Conservation (phyloP, 1,140 invertebrate species). For the Drosophila quadrilineata region DNA sequence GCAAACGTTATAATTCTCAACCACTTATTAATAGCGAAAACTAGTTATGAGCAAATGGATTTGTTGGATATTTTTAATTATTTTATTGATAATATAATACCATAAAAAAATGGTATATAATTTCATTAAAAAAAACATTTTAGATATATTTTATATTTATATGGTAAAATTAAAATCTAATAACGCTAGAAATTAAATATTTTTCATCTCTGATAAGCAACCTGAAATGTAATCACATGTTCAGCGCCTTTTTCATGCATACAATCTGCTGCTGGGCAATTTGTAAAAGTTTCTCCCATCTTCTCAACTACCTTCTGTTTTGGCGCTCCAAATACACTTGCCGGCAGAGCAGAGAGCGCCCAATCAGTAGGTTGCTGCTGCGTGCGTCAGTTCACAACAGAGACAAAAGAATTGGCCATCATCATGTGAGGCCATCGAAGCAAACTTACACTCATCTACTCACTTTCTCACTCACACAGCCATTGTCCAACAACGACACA, state of each 20-base stretch:
- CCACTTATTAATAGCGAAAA: too few relatives aligned
- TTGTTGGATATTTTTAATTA: too few relatives aligned
- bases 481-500: conserved; percentile 20
- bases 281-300: conserved; percentile 20
- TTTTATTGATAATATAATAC: too few relatives aligned
- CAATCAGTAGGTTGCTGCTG: conserved; percentile 13
- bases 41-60: too few relatives aligned
- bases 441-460: conserved; percentile 45
- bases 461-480: too few relatives aligned
- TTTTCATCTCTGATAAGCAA: background rate
- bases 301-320: conserved; percentile 5
- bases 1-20: too few relatives aligned
- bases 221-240: background rate
- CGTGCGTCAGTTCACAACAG: conserved; percentile 33
- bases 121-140: too few relatives aligned
- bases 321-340: conserved; percentile 35
- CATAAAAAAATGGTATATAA: too few relatives aligned
- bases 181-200: too few relatives aligned
- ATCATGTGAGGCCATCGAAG: conserved; percentile 36
- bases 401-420: conserved; percentile 48
- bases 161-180: too few relatives aligned
- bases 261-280: background rate
- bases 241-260: background rate
- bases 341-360: conserved; percentile 20
- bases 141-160: too few relatives aligned